Evolutionary conservation across 2,113 vertebrate species (phyloP).

Genomic region (Tachuris rubrigastra): DNA sequence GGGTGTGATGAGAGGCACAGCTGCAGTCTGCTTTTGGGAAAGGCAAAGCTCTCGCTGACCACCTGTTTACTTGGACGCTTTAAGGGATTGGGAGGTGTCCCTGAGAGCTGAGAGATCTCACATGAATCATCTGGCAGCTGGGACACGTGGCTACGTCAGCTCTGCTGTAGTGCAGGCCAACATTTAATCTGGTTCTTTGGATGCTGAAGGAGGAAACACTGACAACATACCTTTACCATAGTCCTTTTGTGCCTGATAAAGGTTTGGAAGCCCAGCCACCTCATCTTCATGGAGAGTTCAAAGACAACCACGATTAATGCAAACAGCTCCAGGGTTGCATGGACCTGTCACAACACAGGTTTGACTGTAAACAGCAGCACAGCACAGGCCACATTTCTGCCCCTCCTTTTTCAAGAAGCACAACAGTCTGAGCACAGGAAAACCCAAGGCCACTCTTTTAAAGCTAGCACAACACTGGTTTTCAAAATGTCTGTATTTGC

Average conservation of each 20-base stretch:
- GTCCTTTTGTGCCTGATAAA: slow-evolving; percentile 96
- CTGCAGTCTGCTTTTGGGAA: neutral
- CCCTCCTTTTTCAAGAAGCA: neutral
- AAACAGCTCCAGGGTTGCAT: slow-evolving; percentile 93
- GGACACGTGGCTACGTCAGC: neutral
- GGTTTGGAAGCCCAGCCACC: slow-evolving; percentile 93
- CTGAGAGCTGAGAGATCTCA: neutral
- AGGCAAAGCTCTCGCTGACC: neutral
- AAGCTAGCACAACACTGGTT: neutral
- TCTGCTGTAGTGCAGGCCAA: neutral
- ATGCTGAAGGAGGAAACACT: neutral
- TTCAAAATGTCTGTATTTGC: neutral
- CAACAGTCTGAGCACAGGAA: neutral
- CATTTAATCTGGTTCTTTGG: neutral
- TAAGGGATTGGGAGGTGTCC: neutral
- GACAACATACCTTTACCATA: slow-evolving; percentile 90
- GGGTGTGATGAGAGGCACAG: neutral
- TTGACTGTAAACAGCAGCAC: neutral
- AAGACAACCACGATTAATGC: slow-evolving; percentile 91
- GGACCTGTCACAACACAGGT: slow-evolving; percentile 78
- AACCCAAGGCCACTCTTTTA: neutral
- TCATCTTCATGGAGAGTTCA: slow-evolving; percentile 94
- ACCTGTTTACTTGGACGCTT: neutral
- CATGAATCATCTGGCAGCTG: neutral
- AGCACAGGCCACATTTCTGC: neutral